Conservation (phyloP, 2,113 vertebrate species). For the Progne subis region DNA sequence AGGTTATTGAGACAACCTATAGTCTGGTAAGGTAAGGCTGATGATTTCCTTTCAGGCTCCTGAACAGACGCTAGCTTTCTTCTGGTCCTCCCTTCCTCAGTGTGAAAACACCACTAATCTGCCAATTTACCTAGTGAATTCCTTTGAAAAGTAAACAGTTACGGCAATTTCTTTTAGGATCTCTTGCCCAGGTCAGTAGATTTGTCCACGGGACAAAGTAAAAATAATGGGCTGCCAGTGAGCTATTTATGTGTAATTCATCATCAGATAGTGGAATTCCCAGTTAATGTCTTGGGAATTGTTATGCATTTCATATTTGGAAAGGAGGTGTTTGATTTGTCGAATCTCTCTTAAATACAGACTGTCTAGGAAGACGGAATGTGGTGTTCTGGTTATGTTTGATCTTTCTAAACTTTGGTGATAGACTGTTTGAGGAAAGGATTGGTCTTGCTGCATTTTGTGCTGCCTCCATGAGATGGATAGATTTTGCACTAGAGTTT, state of each 20-base stretch:
- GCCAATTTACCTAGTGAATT: not conserved
- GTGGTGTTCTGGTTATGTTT: not conserved
- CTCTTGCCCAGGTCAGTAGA: not conserved
- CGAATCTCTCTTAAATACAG: not conserved
- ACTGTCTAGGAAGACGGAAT: not conserved
- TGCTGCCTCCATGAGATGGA: not conserved
- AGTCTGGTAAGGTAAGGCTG: not conserved
- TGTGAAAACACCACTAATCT: not conserved
- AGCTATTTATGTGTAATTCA: slow-evolving; percentile 26
- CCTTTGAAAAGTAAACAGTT: not conserved
- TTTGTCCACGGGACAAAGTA: not conserved
- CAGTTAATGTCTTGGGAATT: not conserved
- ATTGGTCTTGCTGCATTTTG: not conserved
- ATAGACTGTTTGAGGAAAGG: not conserved
- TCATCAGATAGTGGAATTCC: not conserved
- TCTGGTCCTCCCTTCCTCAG: not conserved
- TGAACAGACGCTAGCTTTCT: not conserved
- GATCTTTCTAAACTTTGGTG: not conserved
- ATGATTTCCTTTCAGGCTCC: not conserved
- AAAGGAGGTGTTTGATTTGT: slow-evolving; percentile 4
- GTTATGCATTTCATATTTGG: not conserved
- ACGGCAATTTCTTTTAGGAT: not conserved
- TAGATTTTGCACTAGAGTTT: not conserved
- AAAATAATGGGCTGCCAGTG: not conserved
- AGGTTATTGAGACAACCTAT: not conserved